Evolutionary conservation across 2,888 invertebrate species (phyloP), one percentile per base, ranked within the genome.

Genomic region (Drosophila formosana): DNA sequence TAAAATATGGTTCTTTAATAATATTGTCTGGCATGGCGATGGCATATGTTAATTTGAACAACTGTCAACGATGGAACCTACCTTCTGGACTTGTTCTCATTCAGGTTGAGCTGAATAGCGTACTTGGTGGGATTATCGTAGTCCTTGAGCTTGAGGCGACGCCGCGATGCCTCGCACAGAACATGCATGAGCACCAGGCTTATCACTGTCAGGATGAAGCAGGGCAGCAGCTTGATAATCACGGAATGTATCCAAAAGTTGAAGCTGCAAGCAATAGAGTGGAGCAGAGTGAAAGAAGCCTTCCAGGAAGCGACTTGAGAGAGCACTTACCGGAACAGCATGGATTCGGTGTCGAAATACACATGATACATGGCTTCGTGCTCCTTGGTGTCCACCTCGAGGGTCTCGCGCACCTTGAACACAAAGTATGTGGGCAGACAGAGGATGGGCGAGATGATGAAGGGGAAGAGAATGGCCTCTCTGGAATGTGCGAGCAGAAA

Each of bases 381-480:
- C 57, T 82, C 88, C 13, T 56, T 62, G 60, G 85, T 89, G 56
- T 88, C 90, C 39, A 87, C 76, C 86, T 93, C 66, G 63, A 82
- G 76, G 1, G 85, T 91, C 87, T 89, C 82, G 0, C 88, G 89
- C 57, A 95, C 94, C 72, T 94, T 93, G 87, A 96, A 95, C 23
- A 95, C 95, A 91, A 97, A 94, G 91, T 96, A 97, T 53, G 96
- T 96, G 0, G 98, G 98, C 62, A 96, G 94, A 91, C 97, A 98
- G 23, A 97, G 94, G 58, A 97, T 93, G 0, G 96, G 94, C 3
- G 97, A 96, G 11, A 96, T 93, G 57, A 96, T 88, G 90, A 96
- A 97, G 75, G 97, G 96, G 82, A 95, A 93, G 25, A 95, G 91
- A 64, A 98, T 96, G 9, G 96, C 96, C 45, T 95, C 93, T 61